Conservation (phyloP, 2,888 invertebrate species). For the Mythimna impura region DNA sequence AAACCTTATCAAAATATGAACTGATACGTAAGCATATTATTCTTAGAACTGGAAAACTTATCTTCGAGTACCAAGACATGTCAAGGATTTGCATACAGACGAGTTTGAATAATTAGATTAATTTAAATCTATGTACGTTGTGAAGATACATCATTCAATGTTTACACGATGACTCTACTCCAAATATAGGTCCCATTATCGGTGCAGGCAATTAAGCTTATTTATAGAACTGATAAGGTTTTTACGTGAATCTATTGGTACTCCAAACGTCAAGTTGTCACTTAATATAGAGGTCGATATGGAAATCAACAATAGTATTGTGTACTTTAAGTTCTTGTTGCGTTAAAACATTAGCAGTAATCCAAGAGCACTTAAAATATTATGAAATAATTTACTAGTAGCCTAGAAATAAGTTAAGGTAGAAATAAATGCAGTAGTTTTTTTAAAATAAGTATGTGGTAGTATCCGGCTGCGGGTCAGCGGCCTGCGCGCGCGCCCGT, state of each 20-base stretch:
- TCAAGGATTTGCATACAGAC: conserved; percentile 39
- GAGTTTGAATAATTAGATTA: conserved; percentile 13
- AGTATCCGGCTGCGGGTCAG: conserved; percentile 74
- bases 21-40: conserved; percentile 13
- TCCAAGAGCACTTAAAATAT: conserved; percentile 11
- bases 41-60: conserved; percentile 36
- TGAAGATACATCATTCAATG: conserved; percentile 34
- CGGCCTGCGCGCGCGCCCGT: conserved; percentile 72
- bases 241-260: conserved; percentile 50
- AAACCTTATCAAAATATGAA: conserved; percentile 31
- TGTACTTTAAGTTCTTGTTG: conserved; percentile 16
- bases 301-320: conserved; percentile 28
- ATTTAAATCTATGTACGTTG: conserved; percentile 35
- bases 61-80: conserved; percentile 36
- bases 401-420: conserved; percentile 10
- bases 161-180: conserved; percentile 47
- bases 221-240: conserved; percentile 66
- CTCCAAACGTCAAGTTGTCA: conserved; percentile 47
- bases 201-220: conserved; percentile 62
- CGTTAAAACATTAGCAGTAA: conserved; percentile 8
- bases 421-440: conserved; percentile 8
- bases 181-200: conserved; percentile 65
- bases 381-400: conserved; percentile 1
- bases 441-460: conserved; percentile 32
- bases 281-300: conserved; percentile 51